Conservation (phyloP, 2,113 vertebrate species). For the Scatophagus argus region DNA sequence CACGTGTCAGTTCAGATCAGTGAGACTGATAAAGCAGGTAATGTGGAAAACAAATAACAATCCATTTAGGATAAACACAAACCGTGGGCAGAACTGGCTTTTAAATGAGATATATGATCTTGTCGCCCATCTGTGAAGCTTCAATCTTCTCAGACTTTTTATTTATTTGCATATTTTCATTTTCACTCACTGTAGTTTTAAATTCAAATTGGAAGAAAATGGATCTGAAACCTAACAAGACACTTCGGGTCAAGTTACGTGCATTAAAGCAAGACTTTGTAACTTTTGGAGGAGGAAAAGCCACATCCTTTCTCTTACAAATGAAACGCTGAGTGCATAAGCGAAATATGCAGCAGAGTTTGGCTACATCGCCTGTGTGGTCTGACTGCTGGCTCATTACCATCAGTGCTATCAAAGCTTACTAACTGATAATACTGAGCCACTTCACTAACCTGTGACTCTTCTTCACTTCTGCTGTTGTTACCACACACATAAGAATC, state of each 20-base stretch:
- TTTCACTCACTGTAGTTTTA: constrained; percentile 13
- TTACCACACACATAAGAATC: no score
- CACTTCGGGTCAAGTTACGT: neutral
- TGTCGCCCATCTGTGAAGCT: neutral
- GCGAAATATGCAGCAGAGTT: no score
- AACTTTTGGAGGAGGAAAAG: neutral
- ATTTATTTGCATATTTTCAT: constrained; percentile 13
- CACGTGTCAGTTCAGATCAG: neutral
- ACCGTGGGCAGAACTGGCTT: neutral
- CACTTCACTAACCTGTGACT: no score
- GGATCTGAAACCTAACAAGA: neutral
- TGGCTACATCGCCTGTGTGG: no score
- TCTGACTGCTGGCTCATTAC: no score
- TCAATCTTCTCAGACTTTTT: neutral
- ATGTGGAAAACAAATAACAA: neutral
- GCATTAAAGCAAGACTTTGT: neutral
- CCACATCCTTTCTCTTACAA: neutral
- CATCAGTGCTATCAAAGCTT: no score
- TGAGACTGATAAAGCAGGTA: neutral
- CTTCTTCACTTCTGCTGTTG: no score
- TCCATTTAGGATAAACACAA: neutral
- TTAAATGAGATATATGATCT: constrained; percentile 9
- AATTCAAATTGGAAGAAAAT: neutral
- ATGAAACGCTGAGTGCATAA: no score
- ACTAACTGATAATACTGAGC: no score